These are phyloP conservation scores for Esox lucius DNA, from an alignment of 2,797 vertebrate genomes.

Conservation along the genomic window DNA sequence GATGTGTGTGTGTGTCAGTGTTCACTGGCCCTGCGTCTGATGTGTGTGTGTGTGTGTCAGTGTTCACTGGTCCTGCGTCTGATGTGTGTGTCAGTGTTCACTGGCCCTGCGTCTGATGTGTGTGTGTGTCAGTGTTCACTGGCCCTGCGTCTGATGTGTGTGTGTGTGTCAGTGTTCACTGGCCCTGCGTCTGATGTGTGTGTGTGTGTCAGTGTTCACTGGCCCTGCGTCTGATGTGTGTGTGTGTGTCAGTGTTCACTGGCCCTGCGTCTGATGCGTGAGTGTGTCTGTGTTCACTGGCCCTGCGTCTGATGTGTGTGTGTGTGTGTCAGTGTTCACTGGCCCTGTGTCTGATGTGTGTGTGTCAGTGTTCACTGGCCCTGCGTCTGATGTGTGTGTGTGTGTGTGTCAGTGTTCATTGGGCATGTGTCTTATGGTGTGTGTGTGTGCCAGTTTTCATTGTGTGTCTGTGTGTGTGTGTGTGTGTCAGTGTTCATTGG, in stretches of 20 bases:
- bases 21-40: constrained; percentile 74
- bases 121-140: neutral
- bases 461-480: constrained; percentile 14
- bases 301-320: too few relatives aligned
- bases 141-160: constrained; percentile 7
- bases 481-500: constrained; percentile 42
- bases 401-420: neutral
- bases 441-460: neutral
- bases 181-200: constrained; percentile 78
- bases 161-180: constrained; percentile 48
- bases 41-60: constrained; percentile 71
- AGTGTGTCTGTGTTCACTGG: neutral
- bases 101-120: too few relatives aligned
- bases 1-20: constrained; percentile 38
- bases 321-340: constrained; percentile 1
- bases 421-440: constrained; percentile 1
- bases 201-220: constrained; percentile 40
- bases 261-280: constrained; percentile 26
- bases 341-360: too few relatives aligned
- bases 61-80: too few relatives aligned
- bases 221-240: too few relatives aligned
- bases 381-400: constrained; percentile 6
- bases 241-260: neutral
- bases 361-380: constrained; percentile 6
- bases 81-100: too few relatives aligned